These are phyloP conservation scores for Chrysodeixis includens DNA, from an alignment of 2,888 invertebrate genomes.

Conservation along the genomic window DNA sequence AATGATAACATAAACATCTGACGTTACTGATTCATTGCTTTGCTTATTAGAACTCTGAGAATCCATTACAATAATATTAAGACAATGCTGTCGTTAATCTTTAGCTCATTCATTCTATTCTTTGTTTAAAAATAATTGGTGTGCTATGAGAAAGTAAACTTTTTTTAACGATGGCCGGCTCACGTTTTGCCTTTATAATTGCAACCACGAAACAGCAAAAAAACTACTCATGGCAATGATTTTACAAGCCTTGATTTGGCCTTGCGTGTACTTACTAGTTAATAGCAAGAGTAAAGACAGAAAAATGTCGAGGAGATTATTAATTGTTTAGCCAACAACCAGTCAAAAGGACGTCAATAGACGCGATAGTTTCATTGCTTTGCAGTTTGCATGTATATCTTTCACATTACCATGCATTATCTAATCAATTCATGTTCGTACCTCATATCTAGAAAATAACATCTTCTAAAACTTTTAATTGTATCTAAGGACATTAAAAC, in stretches of 20 bases:
- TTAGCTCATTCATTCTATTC: too few species aligned
- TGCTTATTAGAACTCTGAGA: not conserved
- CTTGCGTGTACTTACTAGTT: not conserved
- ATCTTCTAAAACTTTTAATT: not conserved
- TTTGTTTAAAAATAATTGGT: too few species aligned
- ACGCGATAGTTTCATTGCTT: not conserved
- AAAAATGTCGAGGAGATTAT: too few species aligned
- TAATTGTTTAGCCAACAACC: not conserved
- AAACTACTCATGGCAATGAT: not conserved
- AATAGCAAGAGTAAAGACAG: not conserved
- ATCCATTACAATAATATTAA: not conserved
- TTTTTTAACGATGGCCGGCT: too few species aligned
- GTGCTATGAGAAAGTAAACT: too few species aligned
- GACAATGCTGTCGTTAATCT: not conserved
- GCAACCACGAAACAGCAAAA: too few species aligned
- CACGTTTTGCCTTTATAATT: too few species aligned
- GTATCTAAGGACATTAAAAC: not conserved
- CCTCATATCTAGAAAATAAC: not conserved
- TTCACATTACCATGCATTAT: not conserved
- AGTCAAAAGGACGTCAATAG: not conserved
- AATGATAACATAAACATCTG: constrained; percentile 1
- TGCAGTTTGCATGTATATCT: not conserved
- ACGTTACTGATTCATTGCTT: constrained; percentile 1
- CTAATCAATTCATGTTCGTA: not conserved
- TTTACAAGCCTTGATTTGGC: not conserved